Conservation (phyloP, 2,888 invertebrate species). For the Onchidella celtica region DNA sequence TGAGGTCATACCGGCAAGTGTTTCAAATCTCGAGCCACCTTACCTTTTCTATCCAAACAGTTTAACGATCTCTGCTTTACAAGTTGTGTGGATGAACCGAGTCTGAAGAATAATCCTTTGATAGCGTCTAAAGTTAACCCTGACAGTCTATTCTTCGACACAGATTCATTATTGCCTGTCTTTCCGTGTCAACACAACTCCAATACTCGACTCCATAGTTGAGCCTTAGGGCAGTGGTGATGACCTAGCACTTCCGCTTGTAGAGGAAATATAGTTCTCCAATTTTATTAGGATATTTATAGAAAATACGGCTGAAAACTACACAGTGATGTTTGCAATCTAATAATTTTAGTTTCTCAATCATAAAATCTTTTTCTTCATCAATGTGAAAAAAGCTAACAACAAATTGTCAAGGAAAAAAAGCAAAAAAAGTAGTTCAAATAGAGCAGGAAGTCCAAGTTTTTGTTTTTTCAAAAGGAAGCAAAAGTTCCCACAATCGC, state of each 20-base stretch:
- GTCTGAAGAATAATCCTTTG: not conserved
- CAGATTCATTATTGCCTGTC: constrained; percentile 9
- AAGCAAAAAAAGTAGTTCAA: not conserved
- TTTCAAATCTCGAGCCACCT: not conserved
- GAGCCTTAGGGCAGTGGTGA: not conserved
- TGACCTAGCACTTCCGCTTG: constrained; percentile 37
- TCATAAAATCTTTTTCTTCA: too few species aligned
- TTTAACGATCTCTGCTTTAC: not conserved
- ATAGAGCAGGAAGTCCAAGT: not conserved
- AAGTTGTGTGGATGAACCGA: not conserved
- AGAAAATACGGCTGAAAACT: too few species aligned
- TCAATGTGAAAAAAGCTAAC: too few species aligned
- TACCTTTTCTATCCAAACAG: not conserved
- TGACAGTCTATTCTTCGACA: constrained; percentile 4
- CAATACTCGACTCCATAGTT: constrained; percentile 30
- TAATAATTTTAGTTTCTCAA: too few species aligned
- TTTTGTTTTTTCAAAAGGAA: not conserved
- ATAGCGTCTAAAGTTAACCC: not conserved
- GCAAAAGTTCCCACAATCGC: constrained; percentile 1
- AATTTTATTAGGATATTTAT: too few species aligned
- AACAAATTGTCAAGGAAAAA: too few species aligned
- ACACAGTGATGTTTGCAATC: too few species aligned
- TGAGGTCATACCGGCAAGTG: constrained; percentile 37
- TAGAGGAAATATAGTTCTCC: not conserved
- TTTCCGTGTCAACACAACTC: not conserved